Evolutionary conservation across 2,888 invertebrate species (phyloP), one percentile per base, ranked within the genome.

Genomic region (Nematopogon swammerdamellus): DNA sequence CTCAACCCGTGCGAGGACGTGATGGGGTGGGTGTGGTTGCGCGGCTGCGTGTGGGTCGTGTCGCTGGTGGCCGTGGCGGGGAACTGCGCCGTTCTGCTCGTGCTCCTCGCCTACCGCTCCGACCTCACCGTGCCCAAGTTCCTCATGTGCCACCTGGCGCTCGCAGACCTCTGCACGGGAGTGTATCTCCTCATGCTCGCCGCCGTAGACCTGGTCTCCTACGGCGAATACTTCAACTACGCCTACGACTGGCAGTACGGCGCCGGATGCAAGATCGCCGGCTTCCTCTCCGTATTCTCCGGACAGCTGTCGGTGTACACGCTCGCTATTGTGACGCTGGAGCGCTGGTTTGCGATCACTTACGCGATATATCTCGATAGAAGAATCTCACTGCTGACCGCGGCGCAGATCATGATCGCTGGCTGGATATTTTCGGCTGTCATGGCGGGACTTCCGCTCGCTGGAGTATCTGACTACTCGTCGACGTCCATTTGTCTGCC

Each of bases 1-100:
- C 72, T 93, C 48, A 94, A 92, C 69, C 93, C 93, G 0, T 94
- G 94, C 67, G 93, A 93, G 64, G 93, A 94, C 65, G 91, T 94
- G 51, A 92, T 94, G 89, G 92, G 92, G 19, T 87, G 87, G 66
- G 70, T 84, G 45, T 89, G 88, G 86, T 75, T 92, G 2, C 82
- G 92, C 50, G 83, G 86, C 56, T 87, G 91, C 48, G 92, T 95
- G 2, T 96, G 95, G 95, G 80, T 92, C 57, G 94, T 95, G 20
- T 86, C 93, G 51, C 72, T 88, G 1, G 81, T 92, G 8, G 92
- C 94, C 0, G 85, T 94, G 1, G 79, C 91, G 16, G 95, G 95
- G 50, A 95, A 95, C 70, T 69, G 88, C 11, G 88, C 91, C 4
- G 94, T 95, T 0, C 83, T 94, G 4, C 69, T 89, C 2, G 92